Base-by-base conservation (phyloP, 2,888 invertebrate genomes). In the Ormyrus thymus region DNA sequence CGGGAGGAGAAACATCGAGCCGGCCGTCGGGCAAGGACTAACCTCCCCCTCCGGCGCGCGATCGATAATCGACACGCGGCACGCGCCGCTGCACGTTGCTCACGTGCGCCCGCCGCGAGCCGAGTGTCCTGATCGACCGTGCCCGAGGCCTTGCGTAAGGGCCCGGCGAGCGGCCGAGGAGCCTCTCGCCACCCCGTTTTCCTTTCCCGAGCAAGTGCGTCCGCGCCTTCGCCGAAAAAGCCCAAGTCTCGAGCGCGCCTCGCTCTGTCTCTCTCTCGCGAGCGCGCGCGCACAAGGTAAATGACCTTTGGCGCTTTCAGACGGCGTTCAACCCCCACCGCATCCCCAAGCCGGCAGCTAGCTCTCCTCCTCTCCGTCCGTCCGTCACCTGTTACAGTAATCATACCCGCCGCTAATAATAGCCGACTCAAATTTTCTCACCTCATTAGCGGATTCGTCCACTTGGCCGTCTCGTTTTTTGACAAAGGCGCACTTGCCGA, bases 371-470 rank as follows among this genome's bases (percentile, higher is more conserved):
- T 58, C 29, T 58, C 58, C 8, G 8, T 56, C 55, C 48, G 43
- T n/a, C 69, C 56, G 69, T 69, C 69, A 69, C 69, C 56, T 69
- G 69, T 69, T 69, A 58, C 69, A 69, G 69, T 69, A 69, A 69
- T 69, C 56, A 69, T 58, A 58, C 56, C 56, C 56, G 15, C 46
- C 13, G 46, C 69, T 69, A 69, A 69, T 69, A 69, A 69, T 69
- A 69, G 56, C 4, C 13, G 13, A 5, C 56, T 48, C 69, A 29
- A 29, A 29, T 29, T 56, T 58, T 56, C 56, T 56, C 69, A 56
- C 56, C 69, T 69, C 69, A 56, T 69, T 69, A 69, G 48, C 56
- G 46, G 48, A 69, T 69, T 69, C 46, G 48, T 48, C 56, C 56
- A 15, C n/a, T 45, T 46, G 2, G 61, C 43, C 45, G n/a, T n/a